phyloP scores from a whole-genome alignment of 2,888 invertebrate species.

The Ectobius pallidus region DNA sequence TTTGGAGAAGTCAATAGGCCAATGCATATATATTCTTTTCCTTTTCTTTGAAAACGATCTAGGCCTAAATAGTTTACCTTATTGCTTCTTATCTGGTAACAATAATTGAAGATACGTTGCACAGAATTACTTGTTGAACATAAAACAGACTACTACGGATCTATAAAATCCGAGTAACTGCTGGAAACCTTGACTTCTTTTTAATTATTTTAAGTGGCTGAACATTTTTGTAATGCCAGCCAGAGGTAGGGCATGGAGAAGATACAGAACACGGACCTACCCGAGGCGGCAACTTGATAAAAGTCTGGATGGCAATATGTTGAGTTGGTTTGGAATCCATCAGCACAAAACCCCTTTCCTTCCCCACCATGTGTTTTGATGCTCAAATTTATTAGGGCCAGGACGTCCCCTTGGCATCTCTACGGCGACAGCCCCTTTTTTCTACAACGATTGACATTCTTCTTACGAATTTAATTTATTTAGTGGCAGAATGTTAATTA shows the following conservation, averaged over 20 bases:
- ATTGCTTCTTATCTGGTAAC: no score
- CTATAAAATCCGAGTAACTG: not conserved
- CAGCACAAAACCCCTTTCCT: not conserved
- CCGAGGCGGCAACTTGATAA: not conserved
- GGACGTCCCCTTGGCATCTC: not conserved
- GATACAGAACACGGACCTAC: not conserved
- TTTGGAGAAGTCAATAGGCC: no score
- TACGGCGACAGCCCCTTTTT: no score
- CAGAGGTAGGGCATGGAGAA: not conserved
- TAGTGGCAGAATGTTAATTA: not conserved
- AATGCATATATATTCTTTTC: no score
- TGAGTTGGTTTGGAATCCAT: not conserved
- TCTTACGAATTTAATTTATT: not conserved
- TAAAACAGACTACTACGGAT: no score
- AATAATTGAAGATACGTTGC: no score
- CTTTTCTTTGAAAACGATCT: no score
- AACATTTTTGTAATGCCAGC: not conserved
- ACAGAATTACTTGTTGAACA: no score
- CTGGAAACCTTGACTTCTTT: not conserved
- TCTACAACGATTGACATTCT: not conserved
- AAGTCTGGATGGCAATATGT: conserved; percentile 1
- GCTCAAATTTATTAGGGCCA: not conserved
- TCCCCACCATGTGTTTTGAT: not conserved
- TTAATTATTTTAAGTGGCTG: not conserved
- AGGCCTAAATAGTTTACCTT: no score